Base-by-base conservation (phyloP, 2,113 vertebrate genomes). In the Scomber colias region DNA sequence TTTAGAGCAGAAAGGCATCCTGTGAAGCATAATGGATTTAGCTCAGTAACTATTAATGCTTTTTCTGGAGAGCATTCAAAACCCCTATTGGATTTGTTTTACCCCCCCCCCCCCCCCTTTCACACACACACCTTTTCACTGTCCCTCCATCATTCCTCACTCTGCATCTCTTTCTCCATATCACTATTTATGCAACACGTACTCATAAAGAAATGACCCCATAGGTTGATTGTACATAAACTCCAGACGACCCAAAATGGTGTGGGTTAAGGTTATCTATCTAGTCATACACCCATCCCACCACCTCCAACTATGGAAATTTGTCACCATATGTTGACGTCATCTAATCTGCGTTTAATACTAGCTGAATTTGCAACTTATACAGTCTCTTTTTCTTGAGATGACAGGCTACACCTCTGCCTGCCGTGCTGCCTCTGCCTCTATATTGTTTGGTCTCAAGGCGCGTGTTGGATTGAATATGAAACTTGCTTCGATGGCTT, bases 1-100 rank as follows among this genome's bases (percentile, higher is more conserved):
- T 94, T 93, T 93, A 81, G 57, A 64, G 85, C 71, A 69, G 71
- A 64, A 64, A 79, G 61, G 81, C 63, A 87, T 91, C 90, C 82
- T 83, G 57, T 50, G 50, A 76, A 81, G 71, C 87, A 55, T 92
- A 91, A 94, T 93, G 86, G 85, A 90, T 92, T 93, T 84, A 88
- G 87, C 70, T 83, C 84, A 90, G 87, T 91, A 90, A 91, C 86
- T 85, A 86, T 87, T 90, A 93, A 94, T 94, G 93, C 72, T 69
- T 92, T 93, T 92, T 90, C 80, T 93, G 92, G 93, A 94, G 65
- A 72, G 59, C 49, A 46, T 90, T 93, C 89, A 93, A 93, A 92
- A 70, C 59, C 55, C 77, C 48, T 60, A 82, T 86, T 74, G 81
- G 87, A 84, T 93, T 92, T 84, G 24, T 75, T 50, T 3, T 31